Base-by-base conservation (phyloP, 2,888 invertebrate species). In the Lottia gigantea region DNA sequence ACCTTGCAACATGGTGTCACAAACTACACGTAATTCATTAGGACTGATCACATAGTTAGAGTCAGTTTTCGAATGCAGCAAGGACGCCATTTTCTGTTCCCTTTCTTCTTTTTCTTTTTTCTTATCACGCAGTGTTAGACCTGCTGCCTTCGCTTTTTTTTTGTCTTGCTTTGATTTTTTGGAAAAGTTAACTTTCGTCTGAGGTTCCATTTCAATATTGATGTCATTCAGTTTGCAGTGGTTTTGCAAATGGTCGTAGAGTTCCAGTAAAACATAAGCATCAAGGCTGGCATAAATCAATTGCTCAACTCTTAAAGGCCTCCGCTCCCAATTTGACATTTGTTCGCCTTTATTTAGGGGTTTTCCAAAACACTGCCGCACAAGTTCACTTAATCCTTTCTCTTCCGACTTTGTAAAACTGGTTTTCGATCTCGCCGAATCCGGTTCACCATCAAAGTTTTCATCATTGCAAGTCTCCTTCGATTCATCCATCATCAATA, bases 191-290 rank as follows among this genome's bases (percentile, higher is more conserved):
- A 79, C 64, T 14, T 73, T 62, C 15, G 23, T 62, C 15, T 65
- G 26, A 11, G 80, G 80, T 68, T 84, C 83, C 62, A 83, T 65
- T 47, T 81, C 78, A 46, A 79, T 64, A 16, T 72, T 47, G 4
- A 81, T 68, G 8, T 76, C 69, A 19, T 76, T 62, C 40, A 76
- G 69, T 47, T 69, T 16, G 0, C 78, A 82, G 40, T 70, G 69
- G 8, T 68, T 66, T 26, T 74, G 63, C 45, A 96, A 88, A 64
- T 91, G 91, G 68, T 92, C 91, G 89, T 94, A 95, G 49, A 96
- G 91, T 89, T 95, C 92, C 78, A 97, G 87, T 71, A 97, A 90
- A 81, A 96, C 95, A 90, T 92, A 93, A 0, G 96, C 95, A 91
- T 97, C 97, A 68, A 95, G 89, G 46, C 88, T 86, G 71, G 88